Percentiles rank a stretch among this genome's conserved stretches.
phyloP scores from a whole-genome alignment of 1,140 invertebrate species.

The Heterodera carotae region DNA sequence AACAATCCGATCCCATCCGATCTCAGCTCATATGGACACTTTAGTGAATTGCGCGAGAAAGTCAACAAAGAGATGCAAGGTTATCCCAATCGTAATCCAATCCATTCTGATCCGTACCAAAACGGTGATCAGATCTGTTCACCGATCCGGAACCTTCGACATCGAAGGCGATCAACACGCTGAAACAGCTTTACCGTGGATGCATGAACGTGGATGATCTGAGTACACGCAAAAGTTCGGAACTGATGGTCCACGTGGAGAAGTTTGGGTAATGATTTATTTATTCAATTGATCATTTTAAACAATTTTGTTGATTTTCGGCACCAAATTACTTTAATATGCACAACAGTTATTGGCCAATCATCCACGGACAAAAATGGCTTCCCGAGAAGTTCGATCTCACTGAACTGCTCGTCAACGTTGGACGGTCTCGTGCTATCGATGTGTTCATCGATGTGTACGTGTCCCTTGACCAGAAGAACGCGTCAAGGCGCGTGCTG shows the following conservation, averaged over 20 bases:
- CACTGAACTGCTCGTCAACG: conserved; percentile 44
- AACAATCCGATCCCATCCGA: conserved; percentile 52
- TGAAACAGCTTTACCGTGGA: conserved; percentile 47
- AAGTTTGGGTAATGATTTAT: not conserved
- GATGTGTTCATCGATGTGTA: conserved; percentile 55
- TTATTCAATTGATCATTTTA: not conserved
- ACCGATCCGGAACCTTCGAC: conserved; percentile 35
- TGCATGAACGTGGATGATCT: conserved; percentile 50
- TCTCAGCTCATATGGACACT: conserved; percentile 56
- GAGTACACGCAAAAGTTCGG: conserved; percentile 37
- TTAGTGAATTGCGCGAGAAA: conserved; percentile 49
- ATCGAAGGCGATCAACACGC: conserved; percentile 48
- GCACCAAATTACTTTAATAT: too few relatives aligned
- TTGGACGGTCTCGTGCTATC: conserved; percentile 43
- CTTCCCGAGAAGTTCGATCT: conserved; percentile 42
- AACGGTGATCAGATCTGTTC: conserved; percentile 48
- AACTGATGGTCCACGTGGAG: conserved; percentile 16
- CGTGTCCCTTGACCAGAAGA: conserved; percentile 51
- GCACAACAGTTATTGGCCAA: conserved; percentile 44
- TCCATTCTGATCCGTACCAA: too few relatives aligned
- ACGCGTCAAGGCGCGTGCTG: conserved; percentile 44
- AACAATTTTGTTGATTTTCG: not conserved
- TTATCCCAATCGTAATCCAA: not conserved
- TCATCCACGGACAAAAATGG: conserved; percentile 48
- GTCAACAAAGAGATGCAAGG: conserved; percentile 52